phyloP scores from a whole-genome alignment of 2,797 vertebrate genomes.

The Lagorchestes hirsutus region DNA sequence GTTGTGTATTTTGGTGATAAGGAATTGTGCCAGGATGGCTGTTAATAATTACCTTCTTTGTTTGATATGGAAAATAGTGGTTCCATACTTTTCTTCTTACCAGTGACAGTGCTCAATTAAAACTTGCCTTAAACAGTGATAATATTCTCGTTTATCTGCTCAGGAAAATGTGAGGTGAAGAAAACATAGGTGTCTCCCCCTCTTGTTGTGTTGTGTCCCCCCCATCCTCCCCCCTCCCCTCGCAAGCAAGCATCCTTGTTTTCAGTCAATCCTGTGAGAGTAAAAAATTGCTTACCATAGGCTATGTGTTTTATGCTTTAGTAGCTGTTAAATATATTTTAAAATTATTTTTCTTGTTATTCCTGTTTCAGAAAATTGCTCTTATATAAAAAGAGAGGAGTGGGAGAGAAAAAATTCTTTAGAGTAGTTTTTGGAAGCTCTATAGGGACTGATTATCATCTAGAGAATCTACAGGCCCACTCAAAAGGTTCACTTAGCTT shows the following conservation, averaged over 20 bases:
- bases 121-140: slow-evolving; percentile 82
- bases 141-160: slow-evolving; percentile 79
- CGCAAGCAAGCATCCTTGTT: slow-evolving; percentile 47
- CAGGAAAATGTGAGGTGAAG: slow-evolving; percentile 73
- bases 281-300: slow-evolving; percentile 1
- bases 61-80: slow-evolving; percentile 86
- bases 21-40: slow-evolving; percentile 83
- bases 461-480: not conserved
- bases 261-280: slow-evolving; percentile 45
- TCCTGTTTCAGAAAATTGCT: not conserved
- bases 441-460: not conserved
- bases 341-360: not conserved
- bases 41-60: slow-evolving; percentile 88
- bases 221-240: slow-evolving; percentile 62
- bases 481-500: slow-evolving; percentile 36
- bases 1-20: slow-evolving; percentile 87
- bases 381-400: slow-evolving; percentile 32
- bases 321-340: slow-evolving; percentile 21
- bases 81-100: slow-evolving; percentile 76
- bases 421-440: not conserved
- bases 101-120: slow-evolving; percentile 84
- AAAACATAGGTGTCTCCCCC: slow-evolving; percentile 73
- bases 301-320: slow-evolving; percentile 38
- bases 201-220: not conserved
- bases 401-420: not conserved